Conservation (phyloP, 2,113 vertebrate genomes). For the Uropsilus gracilis region DNA sequence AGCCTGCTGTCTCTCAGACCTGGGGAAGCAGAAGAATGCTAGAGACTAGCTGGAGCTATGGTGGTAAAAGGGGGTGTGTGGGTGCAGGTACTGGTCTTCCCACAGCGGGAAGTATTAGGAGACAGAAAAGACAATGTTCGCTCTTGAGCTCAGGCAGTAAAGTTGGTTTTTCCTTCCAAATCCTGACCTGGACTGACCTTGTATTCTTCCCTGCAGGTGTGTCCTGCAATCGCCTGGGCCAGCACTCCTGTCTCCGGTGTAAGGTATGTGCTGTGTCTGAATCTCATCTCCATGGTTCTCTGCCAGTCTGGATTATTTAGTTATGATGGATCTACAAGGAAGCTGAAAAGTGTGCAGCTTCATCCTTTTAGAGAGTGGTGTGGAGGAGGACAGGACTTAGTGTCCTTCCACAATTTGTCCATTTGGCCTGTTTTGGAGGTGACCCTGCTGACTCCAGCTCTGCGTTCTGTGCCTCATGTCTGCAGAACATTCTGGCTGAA, state of each 20-base stretch:
- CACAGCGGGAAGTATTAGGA: not conserved
- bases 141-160: not conserved
- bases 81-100: not conserved
- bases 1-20: not conserved
- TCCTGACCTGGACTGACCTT: not conserved
- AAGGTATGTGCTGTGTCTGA: constrained; percentile 87
- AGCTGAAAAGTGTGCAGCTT: not conserved
- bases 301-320: not conserved
- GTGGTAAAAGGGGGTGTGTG: not conserved
- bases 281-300: not conserved
- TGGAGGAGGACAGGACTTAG: not conserved
- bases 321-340: not conserved
- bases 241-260: constrained; percentile 97
- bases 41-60: not conserved
- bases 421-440: not conserved
- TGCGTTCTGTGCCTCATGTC: not conserved
- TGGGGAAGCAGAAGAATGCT: not conserved
- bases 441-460: not conserved
- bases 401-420: not conserved
- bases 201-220: constrained; percentile 87
- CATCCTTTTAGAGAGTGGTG: not conserved
- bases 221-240: constrained; percentile 97
- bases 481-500: constrained; percentile 7
- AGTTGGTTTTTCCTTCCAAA: not conserved
- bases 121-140: not conserved